Base-by-base conservation (phyloP, 1,140 invertebrate species). In the Heliconius hermathena region DNA sequence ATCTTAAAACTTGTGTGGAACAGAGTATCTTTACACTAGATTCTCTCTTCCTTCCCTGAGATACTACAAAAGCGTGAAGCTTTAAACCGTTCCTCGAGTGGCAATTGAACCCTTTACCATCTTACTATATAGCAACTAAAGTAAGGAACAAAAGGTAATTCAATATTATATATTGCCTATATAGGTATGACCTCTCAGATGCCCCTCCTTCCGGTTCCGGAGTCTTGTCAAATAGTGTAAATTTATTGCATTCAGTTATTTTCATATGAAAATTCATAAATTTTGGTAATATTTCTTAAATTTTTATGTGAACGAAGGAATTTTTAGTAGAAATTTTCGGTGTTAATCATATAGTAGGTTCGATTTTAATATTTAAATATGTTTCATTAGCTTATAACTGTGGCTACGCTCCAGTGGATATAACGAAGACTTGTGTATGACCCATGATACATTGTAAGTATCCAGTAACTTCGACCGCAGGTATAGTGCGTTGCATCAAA, bases 151-250 rank as follows among this genome's bases (percentile, higher is more conserved):
- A 57, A 57, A 57, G 54, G 20, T 22, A 22, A 57, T 57, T 57
- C 20, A 57, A 22, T 57, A 57, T 57, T 57, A 57, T 22, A 57
- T n/a, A 57, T 57, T 57, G 11, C 54, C n/a, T 22, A 22, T 9
- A 57, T n/a, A 57, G n/a, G 54, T 22, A 52, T 20, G 18, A 8
- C 49, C 49, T 52, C 49, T 52, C 49, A 52, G 49, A 52, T 52
- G 49, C 49, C 49, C n/a, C n/a, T n/a, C 20, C 71, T 78, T 78
- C 80, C 80, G 80, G 36, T 81, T 78, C 80, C 80, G 80, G n/a
- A 66, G 52, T 79, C 73, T 38, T 81, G 73, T 81, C 78, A 79
- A 79, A 79, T 79, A 52, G 60, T 72, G 36, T 46, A 66, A 78
- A 81, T 81, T 81, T 81, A 81, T 81, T 6, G 52, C 77, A 29